Base-by-base conservation (phyloP, 2,888 invertebrate species). In the Oasisia sp. region DNA sequence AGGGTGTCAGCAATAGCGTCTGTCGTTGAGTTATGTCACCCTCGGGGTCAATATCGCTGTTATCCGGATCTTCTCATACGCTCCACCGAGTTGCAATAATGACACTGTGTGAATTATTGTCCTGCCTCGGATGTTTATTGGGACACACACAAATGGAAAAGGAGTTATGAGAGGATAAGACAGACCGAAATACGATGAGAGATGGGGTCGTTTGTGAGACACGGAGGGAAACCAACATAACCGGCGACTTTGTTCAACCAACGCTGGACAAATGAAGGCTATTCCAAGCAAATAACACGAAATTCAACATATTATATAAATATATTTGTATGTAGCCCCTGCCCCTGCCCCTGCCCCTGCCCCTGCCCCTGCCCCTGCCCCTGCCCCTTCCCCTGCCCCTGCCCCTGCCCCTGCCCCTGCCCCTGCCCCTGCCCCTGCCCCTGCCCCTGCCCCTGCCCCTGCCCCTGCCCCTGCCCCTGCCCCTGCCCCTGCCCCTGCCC, bases 41-140 rank as follows among this genome's bases (percentile, higher is more conserved):
- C 74, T 27, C n/a, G 74, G 74, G 74, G 74, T 74, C 74, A 74
- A 74, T 74, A 74, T 27, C 74, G 74, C n/a, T n/a, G 74, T 74
- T 74, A 74, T 74, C 74, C 74, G 27, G 74, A 5, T 74, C 74
- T 19, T 74, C 7, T 74, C 27, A 2, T 27, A 1, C 0, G 27
- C 74, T 27, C 74, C 74, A 27, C 27, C 27, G 74, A 19, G 14
- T 27, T 74, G 27, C n/a, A 0, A 27, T 19, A 19, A 27, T 74
- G 14, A 74, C n/a, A 27, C 27, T 19, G 3, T 74, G 27, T 74
- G 74, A 74, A 0, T 74, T 3, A 74, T 74, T 74, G 74, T 74
- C 19, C 7, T 56, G 56, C 9, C 56, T 74, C n/a, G 50, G 9
- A 50, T 9, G 27, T 5, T 8, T 74, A 27, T n/a, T 2, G 27